Base-by-base conservation (phyloP, 1,140 invertebrate species). In the Tetraneura akinire region DNA sequence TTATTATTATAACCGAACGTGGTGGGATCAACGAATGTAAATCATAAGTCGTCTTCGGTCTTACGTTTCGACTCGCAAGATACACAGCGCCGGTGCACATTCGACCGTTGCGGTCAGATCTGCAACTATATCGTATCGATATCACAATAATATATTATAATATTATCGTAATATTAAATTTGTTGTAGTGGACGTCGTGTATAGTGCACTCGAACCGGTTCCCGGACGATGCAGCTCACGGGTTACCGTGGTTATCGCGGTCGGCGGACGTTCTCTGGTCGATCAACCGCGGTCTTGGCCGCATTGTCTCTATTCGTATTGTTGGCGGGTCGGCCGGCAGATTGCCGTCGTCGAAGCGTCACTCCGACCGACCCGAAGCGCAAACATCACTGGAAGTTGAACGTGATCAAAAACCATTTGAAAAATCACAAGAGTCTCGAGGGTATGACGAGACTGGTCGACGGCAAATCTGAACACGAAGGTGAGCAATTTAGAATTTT, bases 381-480 rank as follows among this genome's bases (percentile, higher is more conserved):
- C 68, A 71, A 18, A 13, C 68, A 71, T 45, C 74, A 47, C 16
- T 78, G 74, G 74, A 78, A 47, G 21, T 9, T 9, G 16, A 16
- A 47, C 55, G 55, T 62, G 37, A 60, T 78, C 4, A 78, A 47
- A 18, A 78, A 78, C 21, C 42, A 78, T 62, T 60, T 78, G 74
- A 78, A 62, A 47, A 78, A 23, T 18, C 74, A 78, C 42, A 78
- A 78, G 55, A 60, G 51, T 13, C 53, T 78, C 26, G 74, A 78
- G 26, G 74, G 74, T 10, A 78, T 78, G 53, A 37, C 45, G 37
- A n/a, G 74, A 8, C 74, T 78, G 3, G 74, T 78, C 16, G 53
- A 78, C 21, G 51, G 51, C 14, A 13, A 47, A 21, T 26, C 53
- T 32, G 74, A 60, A 21, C 18, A 60, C 16, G 74, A 78, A 62